Conservation (phyloP, 2,888 invertebrate species). For the Cecidostiba fungosa region DNA sequence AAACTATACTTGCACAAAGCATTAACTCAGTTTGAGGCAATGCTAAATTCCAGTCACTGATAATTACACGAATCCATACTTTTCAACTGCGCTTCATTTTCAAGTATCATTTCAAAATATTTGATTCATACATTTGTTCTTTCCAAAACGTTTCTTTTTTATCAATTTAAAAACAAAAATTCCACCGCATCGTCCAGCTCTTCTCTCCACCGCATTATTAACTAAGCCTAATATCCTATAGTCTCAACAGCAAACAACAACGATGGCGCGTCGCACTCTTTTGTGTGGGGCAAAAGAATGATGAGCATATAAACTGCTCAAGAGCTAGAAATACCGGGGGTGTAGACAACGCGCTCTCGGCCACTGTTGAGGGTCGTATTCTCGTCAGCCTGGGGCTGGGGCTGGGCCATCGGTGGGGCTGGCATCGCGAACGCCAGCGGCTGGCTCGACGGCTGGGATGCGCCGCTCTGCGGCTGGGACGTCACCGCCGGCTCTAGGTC, state of each 20-base stretch:
- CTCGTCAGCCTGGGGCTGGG: slow-evolving; percentile 82
- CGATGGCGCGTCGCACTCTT: background rate
- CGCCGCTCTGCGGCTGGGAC: slow-evolving; percentile 82
- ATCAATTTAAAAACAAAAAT: background rate
- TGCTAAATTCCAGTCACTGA: too few species aligned
- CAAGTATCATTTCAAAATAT: too few species aligned
- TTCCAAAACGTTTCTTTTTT: too few species aligned
- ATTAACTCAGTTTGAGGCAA: background rate
- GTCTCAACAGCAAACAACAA: slow-evolving; percentile 10
- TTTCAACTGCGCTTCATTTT: too few species aligned
- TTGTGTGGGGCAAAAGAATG: background rate
- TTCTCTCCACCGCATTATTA: background rate
- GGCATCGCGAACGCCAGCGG: slow-evolving; percentile 78
- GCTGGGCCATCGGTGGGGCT: slow-evolving; percentile 83
- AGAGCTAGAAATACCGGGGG: slow-evolving; percentile 76
- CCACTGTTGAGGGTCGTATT: slow-evolving; percentile 84
- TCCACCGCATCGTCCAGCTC: background rate
- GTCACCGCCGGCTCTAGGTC: slow-evolving; percentile 83
- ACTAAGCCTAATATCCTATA: background rate
- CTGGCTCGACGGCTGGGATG: slow-evolving; percentile 80
- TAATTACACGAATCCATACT: background rate
- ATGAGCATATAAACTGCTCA: slow-evolving; percentile 62
- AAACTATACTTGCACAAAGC: background rate
- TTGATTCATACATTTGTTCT: too few species aligned
- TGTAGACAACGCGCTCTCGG: slow-evolving; percentile 76